Evolutionary conservation across 2,113 vertebrate species (phyloP), one percentile per base, ranked within the genome.

Genomic region (Solea senegalensis): DNA sequence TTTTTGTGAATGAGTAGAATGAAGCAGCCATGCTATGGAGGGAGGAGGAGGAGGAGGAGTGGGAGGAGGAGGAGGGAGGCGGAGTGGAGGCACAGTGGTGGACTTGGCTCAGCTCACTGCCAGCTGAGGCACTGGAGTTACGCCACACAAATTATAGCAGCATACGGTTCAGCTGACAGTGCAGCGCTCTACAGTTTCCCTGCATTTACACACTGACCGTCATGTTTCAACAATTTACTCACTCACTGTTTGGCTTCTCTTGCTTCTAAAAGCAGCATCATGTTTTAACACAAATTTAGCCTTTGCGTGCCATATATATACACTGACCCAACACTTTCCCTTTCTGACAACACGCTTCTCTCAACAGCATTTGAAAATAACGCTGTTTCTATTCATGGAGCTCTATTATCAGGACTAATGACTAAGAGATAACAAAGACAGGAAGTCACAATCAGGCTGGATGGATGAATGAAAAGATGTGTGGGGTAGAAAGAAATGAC

Each of bases 41-140:
- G 26, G n/a, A 9, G 45, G 21, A 51, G 5, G 10, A 27, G 46
- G 44, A 9, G 8, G 62, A 62, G 16, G 16, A 50, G 56, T 57
- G 2, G 3, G 34, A 34, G 34, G 34, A 34, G 34, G 34, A 34
- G 3, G 34, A 34, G 45, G n/a, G 12, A 26, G n/a, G 21, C 51
- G 40, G 58, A 55, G 62, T 59, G n/a, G 16, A 50, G 60, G 57
- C 59, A 16, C 7, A 16, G 41, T 61, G 61, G 60, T 57, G 56
- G 72, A 55, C 52, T 78, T 81, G 83, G 77, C 73, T 64, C 58
- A 5, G 1, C 12, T 64, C 28, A 26, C 53, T 50, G 68, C 70
- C 85, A 85, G 80, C 81, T 82, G 83, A 74, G 65, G 74, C 51
- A 57, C 69, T 70, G 70, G 72, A 78, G 34, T 61, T 34, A 41